phyloP scores from a whole-genome alignment of 30 jellyfish, hydroid and myxozoan species.

The Aurelia aurita complex sp. Pacific region DNA sequence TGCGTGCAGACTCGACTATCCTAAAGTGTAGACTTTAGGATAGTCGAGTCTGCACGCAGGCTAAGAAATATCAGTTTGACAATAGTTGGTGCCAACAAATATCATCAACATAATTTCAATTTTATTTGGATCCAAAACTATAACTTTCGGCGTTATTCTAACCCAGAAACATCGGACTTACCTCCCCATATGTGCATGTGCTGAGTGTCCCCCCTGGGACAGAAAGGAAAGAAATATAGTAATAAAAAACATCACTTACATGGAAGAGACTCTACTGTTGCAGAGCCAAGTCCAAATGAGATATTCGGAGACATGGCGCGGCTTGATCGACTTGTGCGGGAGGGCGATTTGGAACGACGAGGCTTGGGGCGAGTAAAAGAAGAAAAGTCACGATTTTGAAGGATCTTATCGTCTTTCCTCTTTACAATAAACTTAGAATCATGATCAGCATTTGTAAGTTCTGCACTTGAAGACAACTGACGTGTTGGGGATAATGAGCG shows the following conservation, averaged over 20 bases:
- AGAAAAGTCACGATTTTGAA: slow-evolving; percentile 93
- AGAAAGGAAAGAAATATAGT: not conserved
- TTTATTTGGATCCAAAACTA: too few relatives aligned
- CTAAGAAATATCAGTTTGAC: too few relatives aligned
- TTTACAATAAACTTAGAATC: slow-evolving; percentile 69
- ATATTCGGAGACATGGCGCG: slow-evolving; percentile 74
- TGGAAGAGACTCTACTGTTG: slow-evolving; percentile 90
- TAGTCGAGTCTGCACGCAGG: too few relatives aligned
- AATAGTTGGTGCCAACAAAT: not conserved
- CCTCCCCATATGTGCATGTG: too few relatives aligned
- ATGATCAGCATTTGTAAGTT: slow-evolving; percentile 27
- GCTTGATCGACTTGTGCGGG: slow-evolving; percentile 77
- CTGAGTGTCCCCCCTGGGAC: too few relatives aligned
- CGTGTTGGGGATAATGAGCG: slow-evolving; percentile 68
- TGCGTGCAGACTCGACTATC: too few relatives aligned
- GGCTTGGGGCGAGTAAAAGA: slow-evolving; percentile 99
- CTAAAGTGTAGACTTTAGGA: too few relatives aligned
- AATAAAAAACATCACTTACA: slow-evolving; percentile 48
- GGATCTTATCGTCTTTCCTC: slow-evolving; percentile 71
- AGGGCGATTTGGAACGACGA: slow-evolving; percentile 96
- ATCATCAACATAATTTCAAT: too few relatives aligned
- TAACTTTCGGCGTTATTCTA: too few relatives aligned
- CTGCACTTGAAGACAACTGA: slow-evolving; percentile 20
- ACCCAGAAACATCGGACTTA: too few relatives aligned
- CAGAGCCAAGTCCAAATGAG: slow-evolving; percentile 73